Evolutionary conservation across 2,888 invertebrate genomes (phyloP).

Genomic region (Ariolimax columbianus): DNA sequence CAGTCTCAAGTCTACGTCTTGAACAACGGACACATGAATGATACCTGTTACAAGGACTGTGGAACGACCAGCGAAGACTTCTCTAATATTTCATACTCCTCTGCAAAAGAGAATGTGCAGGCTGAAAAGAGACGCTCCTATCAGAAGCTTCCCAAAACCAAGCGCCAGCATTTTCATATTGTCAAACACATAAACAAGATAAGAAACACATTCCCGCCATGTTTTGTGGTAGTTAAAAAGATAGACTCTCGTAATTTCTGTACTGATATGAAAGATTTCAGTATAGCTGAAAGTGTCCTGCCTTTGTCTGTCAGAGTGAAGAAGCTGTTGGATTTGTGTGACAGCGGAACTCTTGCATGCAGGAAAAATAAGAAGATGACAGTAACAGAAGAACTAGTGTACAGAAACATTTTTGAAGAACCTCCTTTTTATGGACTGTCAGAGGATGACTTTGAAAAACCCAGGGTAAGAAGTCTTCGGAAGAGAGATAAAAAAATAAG

Average conservation of each 20-base stretch:
- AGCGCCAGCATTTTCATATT: slow-evolving; percentile 22
- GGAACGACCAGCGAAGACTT: slow-evolving; percentile 22
- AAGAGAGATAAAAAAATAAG: slow-evolving; percentile 45
- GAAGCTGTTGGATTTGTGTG: slow-evolving; percentile 35
- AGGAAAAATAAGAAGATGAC: neutral
- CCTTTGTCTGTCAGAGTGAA: slow-evolving; percentile 36
- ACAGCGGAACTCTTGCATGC: slow-evolving; percentile 24
- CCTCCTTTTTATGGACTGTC: neutral
- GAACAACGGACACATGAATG: neutral
- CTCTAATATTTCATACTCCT: slow-evolving; percentile 42
- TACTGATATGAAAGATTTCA: neutral
- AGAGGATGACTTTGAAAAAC: slow-evolving; percentile 35
- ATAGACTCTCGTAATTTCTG: neutral
- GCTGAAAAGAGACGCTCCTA: neutral
- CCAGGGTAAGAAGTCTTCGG: slow-evolving; percentile 17
- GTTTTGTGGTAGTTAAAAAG: slow-evolving; percentile 45
- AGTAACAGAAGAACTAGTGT: neutral
- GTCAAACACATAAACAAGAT: slow-evolving; percentile 40
- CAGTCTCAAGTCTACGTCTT: neutral
- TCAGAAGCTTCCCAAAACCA: slow-evolving; percentile 11
- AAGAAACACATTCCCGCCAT: slow-evolving; percentile 42
- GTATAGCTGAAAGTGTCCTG: neutral
- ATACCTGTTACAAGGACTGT: neutral
- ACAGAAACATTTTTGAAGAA: slow-evolving; percentile 41
- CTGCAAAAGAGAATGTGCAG: slow-evolving; percentile 40